Conservation (phyloP, 2,888 invertebrate species). For the Melikaiella ostensackeni region DNA sequence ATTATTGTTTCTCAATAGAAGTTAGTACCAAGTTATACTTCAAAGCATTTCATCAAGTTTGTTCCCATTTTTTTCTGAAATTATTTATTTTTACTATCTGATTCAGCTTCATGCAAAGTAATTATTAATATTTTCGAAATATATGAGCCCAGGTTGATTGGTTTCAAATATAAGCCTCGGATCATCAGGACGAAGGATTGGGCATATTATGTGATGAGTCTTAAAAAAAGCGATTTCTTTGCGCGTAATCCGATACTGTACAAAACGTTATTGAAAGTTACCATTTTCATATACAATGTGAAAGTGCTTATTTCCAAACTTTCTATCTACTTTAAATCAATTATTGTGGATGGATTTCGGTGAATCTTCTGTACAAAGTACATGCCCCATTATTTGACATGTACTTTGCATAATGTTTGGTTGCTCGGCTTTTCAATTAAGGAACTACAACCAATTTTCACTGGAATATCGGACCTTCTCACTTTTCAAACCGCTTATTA, state of each 20-base stretch:
- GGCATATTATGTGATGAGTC: background rate
- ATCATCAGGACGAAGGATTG: too few relatives aligned
- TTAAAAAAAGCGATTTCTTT: background rate
- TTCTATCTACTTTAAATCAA: slow-evolving; percentile 8
- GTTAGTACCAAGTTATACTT: too few relatives aligned
- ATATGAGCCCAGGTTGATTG: too few relatives aligned
- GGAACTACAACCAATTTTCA: slow-evolving; percentile 12
- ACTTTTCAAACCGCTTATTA: slow-evolving; percentile 36
- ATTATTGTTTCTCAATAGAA: too few relatives aligned
- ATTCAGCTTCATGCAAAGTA: too few relatives aligned
- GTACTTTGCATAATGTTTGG: slow-evolving; percentile 27
- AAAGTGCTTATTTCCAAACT: slow-evolving; percentile 34
- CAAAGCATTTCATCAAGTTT: too few relatives aligned
- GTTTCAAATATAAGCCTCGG: too few relatives aligned
- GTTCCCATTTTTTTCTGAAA: too few relatives aligned
- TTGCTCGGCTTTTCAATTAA: slow-evolving; percentile 31
- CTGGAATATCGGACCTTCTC: slow-evolving; percentile 23
- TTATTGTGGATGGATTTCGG: slow-evolving; percentile 21
- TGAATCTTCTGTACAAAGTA: slow-evolving; percentile 19
- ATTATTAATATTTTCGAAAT: too few relatives aligned
- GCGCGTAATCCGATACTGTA: background rate
- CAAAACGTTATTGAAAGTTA: background rate
- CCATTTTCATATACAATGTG: slow-evolving; percentile 10
- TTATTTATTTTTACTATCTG: too few relatives aligned
- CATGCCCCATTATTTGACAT: slow-evolving; percentile 28